Evolutionary conservation across 2,797 vertebrate species (phyloP), one percentile per base, ranked within the genome.

Genomic region (Pelochelys cantorii): DNA sequence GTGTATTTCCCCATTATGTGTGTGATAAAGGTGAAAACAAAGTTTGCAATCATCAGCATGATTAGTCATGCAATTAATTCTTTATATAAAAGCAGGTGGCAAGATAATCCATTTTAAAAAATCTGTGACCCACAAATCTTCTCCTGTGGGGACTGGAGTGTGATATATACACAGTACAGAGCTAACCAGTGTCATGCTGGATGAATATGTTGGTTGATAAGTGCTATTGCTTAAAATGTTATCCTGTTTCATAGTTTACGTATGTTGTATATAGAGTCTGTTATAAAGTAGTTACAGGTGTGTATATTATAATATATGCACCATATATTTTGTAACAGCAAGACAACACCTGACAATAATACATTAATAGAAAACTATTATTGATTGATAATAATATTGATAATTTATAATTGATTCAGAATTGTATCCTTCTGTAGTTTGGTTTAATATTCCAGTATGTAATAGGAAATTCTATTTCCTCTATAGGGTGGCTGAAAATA

Each of bases 391-490:
- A n/a, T n/a, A n/a, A n/a, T n/a, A n/a, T n/a, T n/a, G n/a, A n/a
- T n/a, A n/a, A n/a, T n/a, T n/a, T n/a, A n/a, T n/a, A 94, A 92
- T 93, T 88, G 91, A 79, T 86, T 6, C 83, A 81, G 3, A 80
- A 77, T 57, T 59, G 56, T 68, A 71, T 54, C 0, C 0, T 75
- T 22, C 90, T 27, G 31, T 90, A 90, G 18, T 15, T 86, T 89
- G 34, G 5, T 3, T 71, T 37, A n/a, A 0, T 91, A 37, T 11
- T 79, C 1, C 31, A 80, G 79, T 78, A 48, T 9, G 31, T 54
- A 62, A 25, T 15, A 52, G 84, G 59, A 20, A 84, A 7, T 83
- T 87, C 82, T 90, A 68, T 81, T 3, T 91, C 17, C 23, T 77
- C 3, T 83, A 0, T 18, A 11, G 34, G 14, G 7, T 87, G 48